Evolutionary conservation across 2,888 invertebrate genomes (phyloP).

Genomic region (Drosophila austrosaltans): DNA sequence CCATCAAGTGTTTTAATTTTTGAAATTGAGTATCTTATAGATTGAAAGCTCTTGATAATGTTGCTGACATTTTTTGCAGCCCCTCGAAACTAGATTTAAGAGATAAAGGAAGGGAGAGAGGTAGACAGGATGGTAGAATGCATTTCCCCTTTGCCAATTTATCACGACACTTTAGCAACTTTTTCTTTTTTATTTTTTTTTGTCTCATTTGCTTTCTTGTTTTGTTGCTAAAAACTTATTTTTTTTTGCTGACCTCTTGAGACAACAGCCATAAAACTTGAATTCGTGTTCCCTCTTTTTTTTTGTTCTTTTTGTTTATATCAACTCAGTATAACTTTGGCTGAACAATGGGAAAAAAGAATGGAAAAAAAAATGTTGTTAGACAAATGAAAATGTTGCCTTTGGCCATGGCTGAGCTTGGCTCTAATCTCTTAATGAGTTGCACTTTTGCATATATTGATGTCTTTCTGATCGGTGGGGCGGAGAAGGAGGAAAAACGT

Average conservation of each 20-base stretch:
- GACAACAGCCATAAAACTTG: slow-evolving; percentile 37
- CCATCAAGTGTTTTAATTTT: no score
- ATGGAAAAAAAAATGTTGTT: background rate
- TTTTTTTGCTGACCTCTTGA: slow-evolving; percentile 41
- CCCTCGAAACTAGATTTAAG: no score
- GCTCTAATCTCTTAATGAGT: slow-evolving; percentile 73
- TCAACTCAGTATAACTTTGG: no score
- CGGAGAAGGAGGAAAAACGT: background rate
- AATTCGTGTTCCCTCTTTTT: slow-evolving; percentile 14
- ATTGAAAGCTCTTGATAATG: no score
- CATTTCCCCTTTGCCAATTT: slow-evolving; percentile 50
- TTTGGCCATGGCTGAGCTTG: slow-evolving; percentile 13
- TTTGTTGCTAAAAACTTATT: slow-evolving; percentile 46
- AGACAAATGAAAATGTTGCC: slow-evolving; percentile 11
- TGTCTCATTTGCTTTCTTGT: slow-evolving; percentile 25
- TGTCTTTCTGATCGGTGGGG: slow-evolving; percentile 47
- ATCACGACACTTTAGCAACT: slow-evolving; percentile 58
- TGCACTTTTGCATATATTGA: slow-evolving; percentile 72
- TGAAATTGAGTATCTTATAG: no score
- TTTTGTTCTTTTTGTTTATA: slow-evolving; percentile 17
- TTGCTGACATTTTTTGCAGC: no score
- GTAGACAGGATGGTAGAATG: no score
- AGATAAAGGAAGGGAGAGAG: no score
- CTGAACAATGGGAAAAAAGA: no score
- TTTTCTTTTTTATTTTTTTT: no score